Percentiles rank a stretch among this genome's conserved stretches.
Conservation (phyloP, 2,797 vertebrate species). For the Sandelia bainsii region DNA sequence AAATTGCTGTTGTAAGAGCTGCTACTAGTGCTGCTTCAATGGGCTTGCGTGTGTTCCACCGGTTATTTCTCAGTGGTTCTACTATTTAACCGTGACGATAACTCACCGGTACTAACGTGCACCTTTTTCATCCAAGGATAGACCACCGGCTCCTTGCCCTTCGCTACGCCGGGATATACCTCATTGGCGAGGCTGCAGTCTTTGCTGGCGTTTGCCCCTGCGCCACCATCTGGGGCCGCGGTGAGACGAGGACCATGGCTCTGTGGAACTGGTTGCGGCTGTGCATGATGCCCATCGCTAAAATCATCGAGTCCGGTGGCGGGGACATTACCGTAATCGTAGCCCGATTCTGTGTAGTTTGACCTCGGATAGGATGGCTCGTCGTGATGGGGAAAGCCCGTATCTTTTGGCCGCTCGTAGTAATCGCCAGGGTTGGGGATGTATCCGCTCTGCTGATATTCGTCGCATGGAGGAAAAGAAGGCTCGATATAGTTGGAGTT, state of each 20-base stretch:
- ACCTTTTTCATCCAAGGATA: conserved; percentile 99
- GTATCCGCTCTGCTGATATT: conserved; percentile 94
- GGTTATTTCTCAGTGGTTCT: conserved; percentile 72
- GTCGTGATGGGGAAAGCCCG: conserved; percentile 90
- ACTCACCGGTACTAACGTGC: conserved; percentile 96
- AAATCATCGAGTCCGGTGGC: conserved; percentile 85
- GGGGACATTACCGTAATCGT: conserved; percentile 87
- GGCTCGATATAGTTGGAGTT: conserved; percentile 99
- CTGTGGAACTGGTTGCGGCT: conserved; percentile 84
- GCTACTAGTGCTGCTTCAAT: conserved; percentile 89
- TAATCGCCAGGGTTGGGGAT: conserved; percentile 88
- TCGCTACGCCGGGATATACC: conserved; percentile 83
- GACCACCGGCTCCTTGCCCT: conserved; percentile 94
- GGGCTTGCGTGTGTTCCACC: conserved; percentile 76
- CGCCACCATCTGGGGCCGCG: conserved; percentile 86
- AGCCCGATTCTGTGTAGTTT: conserved; percentile 89
- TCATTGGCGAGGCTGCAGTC: conserved; percentile 86
- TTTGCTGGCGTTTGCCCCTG: conserved; percentile 84
- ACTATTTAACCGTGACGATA: conserved; percentile 78
- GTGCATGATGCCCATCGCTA: conserved; percentile 83
- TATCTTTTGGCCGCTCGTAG: conserved; percentile 90
- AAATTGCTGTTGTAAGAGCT: conserved; percentile 94
- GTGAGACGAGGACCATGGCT: conserved; percentile 83
- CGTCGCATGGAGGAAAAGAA: conserved; percentile 98
- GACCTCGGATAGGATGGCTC: conserved; percentile 89